Evolutionary conservation across 2,113 vertebrate species (phyloP).

Genomic region (Fulica atra): DNA sequence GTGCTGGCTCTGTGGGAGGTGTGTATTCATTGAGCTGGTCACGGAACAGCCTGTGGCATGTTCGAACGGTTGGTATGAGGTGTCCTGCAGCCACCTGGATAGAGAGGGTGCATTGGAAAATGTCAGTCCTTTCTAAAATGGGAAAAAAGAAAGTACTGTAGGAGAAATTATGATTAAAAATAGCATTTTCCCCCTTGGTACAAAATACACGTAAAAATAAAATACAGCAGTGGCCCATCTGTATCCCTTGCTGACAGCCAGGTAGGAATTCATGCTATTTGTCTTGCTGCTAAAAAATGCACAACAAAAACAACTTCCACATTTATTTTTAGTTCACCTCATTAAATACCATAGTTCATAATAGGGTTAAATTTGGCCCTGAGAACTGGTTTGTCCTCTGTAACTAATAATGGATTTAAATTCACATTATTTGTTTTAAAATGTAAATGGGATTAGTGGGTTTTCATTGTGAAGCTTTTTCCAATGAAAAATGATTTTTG

Average conservation of each 20-base stretch:
- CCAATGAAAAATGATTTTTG: neutral
- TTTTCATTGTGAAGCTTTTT: neutral
- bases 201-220: constrained; percentile 2
- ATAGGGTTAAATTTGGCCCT: neutral
- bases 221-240: neutral
- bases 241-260: neutral
- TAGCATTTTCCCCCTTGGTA: neutral
- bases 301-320: neutral
- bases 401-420: neutral
- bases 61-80: neutral
- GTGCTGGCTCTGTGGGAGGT: neutral
- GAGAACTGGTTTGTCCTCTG: neutral
- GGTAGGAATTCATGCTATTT: neutral
- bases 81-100: neutral
- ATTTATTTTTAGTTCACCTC: neutral
- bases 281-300: neutral
- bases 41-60: neutral
- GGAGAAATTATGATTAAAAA: neutral
- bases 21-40: neutral
- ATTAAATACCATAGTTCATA: neutral
- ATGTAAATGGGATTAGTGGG: neutral
- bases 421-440: neutral
- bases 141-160: neutral
- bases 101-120: neutral
- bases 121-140: neutral